phyloP scores from a whole-genome alignment of 2,888 invertebrate genomes.

The Sthenelais limicola region DNA sequence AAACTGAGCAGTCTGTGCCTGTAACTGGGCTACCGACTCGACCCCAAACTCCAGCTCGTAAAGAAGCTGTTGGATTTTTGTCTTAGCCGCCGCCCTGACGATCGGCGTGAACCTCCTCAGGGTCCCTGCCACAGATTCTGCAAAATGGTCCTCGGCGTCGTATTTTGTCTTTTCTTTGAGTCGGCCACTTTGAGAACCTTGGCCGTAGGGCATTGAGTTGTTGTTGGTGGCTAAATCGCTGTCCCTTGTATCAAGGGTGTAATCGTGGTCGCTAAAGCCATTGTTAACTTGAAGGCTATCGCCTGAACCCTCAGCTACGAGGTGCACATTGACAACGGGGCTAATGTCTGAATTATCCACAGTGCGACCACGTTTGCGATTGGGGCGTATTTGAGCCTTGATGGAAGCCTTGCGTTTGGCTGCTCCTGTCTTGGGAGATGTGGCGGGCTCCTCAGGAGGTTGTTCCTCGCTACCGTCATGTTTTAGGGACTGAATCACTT shows the following conservation, averaged over 20 bases:
- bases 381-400: too few relatives aligned
- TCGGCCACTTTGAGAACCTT: background rate
- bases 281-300: too few relatives aligned
- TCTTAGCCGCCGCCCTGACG: constrained; percentile 7
- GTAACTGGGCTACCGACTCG: too few relatives aligned
- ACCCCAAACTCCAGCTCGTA: constrained; percentile 27
- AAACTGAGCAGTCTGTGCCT: too few relatives aligned
- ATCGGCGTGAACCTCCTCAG: constrained; percentile 7
- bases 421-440: constrained; percentile 22
- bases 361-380: too few relatives aligned
- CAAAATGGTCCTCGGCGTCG: constrained; percentile 26
- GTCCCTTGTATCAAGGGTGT: constrained; percentile 9
- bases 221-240: background rate
- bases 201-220: background rate
- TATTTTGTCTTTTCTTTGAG: too few relatives aligned
- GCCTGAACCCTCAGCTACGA: too few relatives aligned
- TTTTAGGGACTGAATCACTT: too few relatives aligned
- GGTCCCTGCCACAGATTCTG: constrained; percentile 4
- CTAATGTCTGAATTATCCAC: too few relatives aligned
- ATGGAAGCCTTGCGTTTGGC: constrained; percentile 17
- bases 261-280: background rate
- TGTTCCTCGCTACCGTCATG: too few relatives aligned
- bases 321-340: too few relatives aligned
- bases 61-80: constrained; percentile 13
- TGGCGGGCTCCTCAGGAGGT: too few relatives aligned